Evolutionary conservation across 30 jellyfish, hydroid and myxozoan species (phyloP), one percentile per base, ranked within the genome.

Genomic region (Aurelia sp.): DNA sequence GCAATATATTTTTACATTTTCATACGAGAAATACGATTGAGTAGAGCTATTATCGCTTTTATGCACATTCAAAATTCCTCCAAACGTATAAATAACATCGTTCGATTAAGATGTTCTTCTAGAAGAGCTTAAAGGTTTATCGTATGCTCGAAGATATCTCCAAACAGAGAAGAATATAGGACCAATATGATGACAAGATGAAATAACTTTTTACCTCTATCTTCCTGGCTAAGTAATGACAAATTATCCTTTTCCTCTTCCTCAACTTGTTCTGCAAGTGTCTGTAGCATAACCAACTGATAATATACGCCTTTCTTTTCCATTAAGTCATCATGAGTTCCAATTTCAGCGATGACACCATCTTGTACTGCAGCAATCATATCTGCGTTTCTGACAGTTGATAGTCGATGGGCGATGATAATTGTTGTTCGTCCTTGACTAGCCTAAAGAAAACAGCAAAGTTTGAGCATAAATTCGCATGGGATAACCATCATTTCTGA

Each of bases 371-470:
- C 98, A 27, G 82, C 98, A 18, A 96, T 96, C 69, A 72, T 24
- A 68, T 91, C 98, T 8, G 99, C 99, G 66, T 96, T 96, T 53
- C 76, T 67, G 4, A 96, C 98, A 5, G 99, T 96, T 17, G 99
- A 96, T 55, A 96, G 78, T 31, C 99, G 96, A 76, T 96, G 99
- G 33, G 99, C 99, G 33, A 96, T 96, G 68, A 96, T 90, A 0
- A 96, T 74, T 9, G 99, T 96, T 53, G 99, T 96, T 13, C 99
- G 83, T 10, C 99, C 99, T 70, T 90, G 87, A 53, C 99, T 90
- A 78, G 97, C 99, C 99, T 95, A 72, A 38, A 69, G n/a, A 78
- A 44, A 44, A 44, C 8, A 1, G 55, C 55, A 44, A 44, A 44
- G 55, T 9, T 7, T 5, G 13, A 9, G 55, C 9, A 0, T 12